Evolutionary conservation across 1,140 invertebrate species (phyloP).

Genomic region (Drosophila suzukii): DNA sequence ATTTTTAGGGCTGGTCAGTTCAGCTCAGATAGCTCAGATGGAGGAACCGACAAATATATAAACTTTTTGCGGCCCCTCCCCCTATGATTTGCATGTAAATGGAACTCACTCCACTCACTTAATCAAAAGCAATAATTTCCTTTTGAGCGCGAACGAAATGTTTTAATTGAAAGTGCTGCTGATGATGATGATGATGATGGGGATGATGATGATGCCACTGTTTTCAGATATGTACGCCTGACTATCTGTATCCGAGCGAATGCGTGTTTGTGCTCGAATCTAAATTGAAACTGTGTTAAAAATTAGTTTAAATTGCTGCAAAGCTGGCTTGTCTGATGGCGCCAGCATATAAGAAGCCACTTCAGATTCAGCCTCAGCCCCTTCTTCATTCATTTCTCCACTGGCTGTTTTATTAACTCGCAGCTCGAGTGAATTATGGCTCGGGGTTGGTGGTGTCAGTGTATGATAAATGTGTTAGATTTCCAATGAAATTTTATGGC

Average conservation of each 20-base stretch:
- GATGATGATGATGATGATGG: conserved; percentile 48
- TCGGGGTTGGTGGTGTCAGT: conserved; percentile 26
- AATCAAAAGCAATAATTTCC: conserved; percentile 72
- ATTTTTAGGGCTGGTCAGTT: conserved; percentile 36
- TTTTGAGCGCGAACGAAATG: conserved; percentile 63
- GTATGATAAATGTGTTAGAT: conserved; percentile 78
- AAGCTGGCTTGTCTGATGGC: conserved; percentile 50
- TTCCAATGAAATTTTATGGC: conserved; percentile 78
- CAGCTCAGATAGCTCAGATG: neutral
- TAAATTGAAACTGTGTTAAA: conserved; percentile 74
- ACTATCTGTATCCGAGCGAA: conserved; percentile 7
- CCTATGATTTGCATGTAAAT: conserved; percentile 49
- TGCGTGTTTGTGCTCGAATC: conserved; percentile 41
- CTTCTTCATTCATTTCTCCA: neutral
- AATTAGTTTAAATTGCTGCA: conserved; percentile 70
- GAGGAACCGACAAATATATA: conserved; percentile 12
- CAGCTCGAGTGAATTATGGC: conserved; percentile 58
- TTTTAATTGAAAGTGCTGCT: conserved; percentile 78
- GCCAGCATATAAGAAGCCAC: conserved; percentile 55
- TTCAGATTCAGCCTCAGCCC: neutral
- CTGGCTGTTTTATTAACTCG: conserved; percentile 28
- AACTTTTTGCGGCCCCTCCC: conserved; percentile 15
- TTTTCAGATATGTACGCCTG: conserved; percentile 2
- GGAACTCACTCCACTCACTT: conserved; percentile 49
- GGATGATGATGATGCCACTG: conserved; percentile 51